phyloP scores from a whole-genome alignment of 2,113 vertebrate species.

The Herpetotheres cachinnans region DNA sequence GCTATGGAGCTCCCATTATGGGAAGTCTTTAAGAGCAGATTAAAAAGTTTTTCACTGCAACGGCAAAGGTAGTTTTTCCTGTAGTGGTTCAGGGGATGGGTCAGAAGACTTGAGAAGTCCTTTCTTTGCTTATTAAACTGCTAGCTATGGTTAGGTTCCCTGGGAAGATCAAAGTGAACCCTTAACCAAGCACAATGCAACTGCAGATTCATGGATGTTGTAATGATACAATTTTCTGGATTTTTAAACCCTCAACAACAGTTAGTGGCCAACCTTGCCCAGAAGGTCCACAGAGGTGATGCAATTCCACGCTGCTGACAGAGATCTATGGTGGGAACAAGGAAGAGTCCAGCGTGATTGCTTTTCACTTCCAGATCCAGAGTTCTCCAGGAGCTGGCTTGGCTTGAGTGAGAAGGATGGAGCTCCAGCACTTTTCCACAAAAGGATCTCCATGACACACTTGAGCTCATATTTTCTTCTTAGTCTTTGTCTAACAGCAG shows the following conservation, averaged over 20 bases:
- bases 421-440: not conserved
- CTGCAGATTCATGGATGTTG: not conserved
- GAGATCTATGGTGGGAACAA: not conserved
- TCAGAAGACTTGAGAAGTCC: not conserved
- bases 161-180: constrained; percentile 7
- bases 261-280: not conserved
- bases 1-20: not conserved
- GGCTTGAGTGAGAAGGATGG: not conserved
- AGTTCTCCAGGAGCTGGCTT: not conserved
- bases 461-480: not conserved
- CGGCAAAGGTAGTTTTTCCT: not conserved
- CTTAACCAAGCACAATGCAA: not conserved
- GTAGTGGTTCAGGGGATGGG: not conserved
- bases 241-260: constrained; percentile 18
- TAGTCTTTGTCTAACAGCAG: not conserved
- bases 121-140: not conserved
- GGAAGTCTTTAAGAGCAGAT: not conserved
- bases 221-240: not conserved
- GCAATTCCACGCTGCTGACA: not conserved
- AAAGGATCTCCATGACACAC: not conserved
- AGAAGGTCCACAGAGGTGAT: not conserved
- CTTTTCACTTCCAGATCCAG: not conserved
- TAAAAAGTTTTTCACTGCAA: not conserved
- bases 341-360: not conserved
- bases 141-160: not conserved